Base-by-base conservation (phyloP, 2,888 invertebrate species). In the Orthosia gracilis region DNA sequence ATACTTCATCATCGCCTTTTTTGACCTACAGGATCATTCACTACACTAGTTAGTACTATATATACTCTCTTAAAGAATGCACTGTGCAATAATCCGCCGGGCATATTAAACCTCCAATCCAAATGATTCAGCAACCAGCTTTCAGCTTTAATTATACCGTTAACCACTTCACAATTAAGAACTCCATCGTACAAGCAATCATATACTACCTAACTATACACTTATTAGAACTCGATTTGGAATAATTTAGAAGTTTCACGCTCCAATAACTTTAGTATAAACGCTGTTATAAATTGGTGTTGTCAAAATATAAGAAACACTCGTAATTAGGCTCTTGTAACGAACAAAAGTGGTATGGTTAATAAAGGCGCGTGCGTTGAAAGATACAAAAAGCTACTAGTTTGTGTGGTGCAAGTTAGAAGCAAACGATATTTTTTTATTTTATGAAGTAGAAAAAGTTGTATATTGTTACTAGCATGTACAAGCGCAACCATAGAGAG, bases 261-360 rank as follows among this genome's bases (percentile, higher is more conserved):
- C 90, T 89, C 91, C 92, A 92, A 93, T 94, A 93, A 92, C 77
- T 85, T 82, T 82, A 61, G 80, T 82, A 85, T 89, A 92, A 92
- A 93, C 90, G 88, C 87, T 79, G 89, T 95, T 93, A 96, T 94
- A 96, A 96, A 96, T 96, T 91, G 92, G 90, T 82, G 92, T 94
- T 96, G 96, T 96, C 96, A 95, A 96, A 96, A 95, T 93, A 93
- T 92, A 91, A 89, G 92, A 93, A 94, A 96, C 95, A 95, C 94
- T 94, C 88, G 94, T 96, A 95, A 96, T 96, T 94, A 95, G 93
- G 85, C 93, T 94, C 94, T 96, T 95, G 95, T 96, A 89, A 86
- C 87, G 92, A 92, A 96, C 95, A 96, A 96, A 92, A 92, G 94
- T 90, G 82, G 85, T 80, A 85, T 83, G 87, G 78, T 92, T 93